Conservation (phyloP, 2,888 invertebrate species). For the Aspidiotus destructor region DNA sequence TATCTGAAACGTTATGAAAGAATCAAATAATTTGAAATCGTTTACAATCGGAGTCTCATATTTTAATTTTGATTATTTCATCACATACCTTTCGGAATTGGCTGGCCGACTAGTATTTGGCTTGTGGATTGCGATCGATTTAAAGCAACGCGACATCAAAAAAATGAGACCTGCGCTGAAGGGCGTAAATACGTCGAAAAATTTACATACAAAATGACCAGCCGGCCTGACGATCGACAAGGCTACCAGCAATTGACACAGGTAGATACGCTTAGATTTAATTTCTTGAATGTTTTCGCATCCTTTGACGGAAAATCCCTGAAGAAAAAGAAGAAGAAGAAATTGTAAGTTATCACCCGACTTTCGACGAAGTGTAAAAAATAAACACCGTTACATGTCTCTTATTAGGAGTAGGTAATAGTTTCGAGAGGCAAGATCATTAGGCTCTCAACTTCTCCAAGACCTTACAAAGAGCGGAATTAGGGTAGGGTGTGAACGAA, state of each 20-base stretch:
- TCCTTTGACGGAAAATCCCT: conserved; percentile 93
- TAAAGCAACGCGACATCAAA: conserved; percentile 83
- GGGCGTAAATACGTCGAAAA: conserved; percentile 89
- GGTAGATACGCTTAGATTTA: conserved; percentile 82
- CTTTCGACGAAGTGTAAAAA: too few species aligned
- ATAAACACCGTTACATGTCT: too few species aligned
- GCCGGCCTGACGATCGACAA: conserved; percentile 71
- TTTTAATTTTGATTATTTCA: too few species aligned
- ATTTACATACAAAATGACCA: conserved; percentile 91
- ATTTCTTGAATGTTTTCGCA: conserved; percentile 93
- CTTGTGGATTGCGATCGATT: conserved; percentile 77
- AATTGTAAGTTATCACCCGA: too few species aligned
- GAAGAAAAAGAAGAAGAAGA: conserved; percentile 39
- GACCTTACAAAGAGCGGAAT: too few species aligned
- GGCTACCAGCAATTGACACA: conserved; percentile 88
- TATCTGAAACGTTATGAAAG: conserved; percentile 47
- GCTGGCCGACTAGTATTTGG: conserved; percentile 95
- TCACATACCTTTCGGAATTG: conserved; percentile 73
- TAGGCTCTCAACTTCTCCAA: too few species aligned
- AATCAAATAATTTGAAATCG: too few species aligned
- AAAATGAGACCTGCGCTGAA: conserved; percentile 91
- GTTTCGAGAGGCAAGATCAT: too few species aligned
- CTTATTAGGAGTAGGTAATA: too few species aligned
- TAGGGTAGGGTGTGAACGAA: too few species aligned
- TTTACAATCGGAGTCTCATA: too few species aligned